Evolutionary conservation across 2,888 invertebrate species (phyloP), one percentile per base, ranked within the genome.

Genomic region (Melieria omissa): DNA sequence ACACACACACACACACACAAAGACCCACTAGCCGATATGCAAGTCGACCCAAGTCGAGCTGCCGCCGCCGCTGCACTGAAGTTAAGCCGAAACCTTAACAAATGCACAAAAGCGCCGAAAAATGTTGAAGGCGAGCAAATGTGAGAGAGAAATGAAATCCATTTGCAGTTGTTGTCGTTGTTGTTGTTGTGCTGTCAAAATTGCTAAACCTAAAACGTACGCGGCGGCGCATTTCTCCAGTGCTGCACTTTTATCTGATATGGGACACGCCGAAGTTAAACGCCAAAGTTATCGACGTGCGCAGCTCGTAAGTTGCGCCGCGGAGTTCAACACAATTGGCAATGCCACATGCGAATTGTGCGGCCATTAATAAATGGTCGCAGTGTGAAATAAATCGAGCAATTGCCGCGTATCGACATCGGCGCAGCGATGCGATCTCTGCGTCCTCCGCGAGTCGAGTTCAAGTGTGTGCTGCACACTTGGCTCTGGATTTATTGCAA

Each of bases 131-230:
- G 29, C 29, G 29, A 29, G 29, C 29, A 29, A 29, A 29, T 29
- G 2, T 3, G 29, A 29, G 29, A 29, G 29, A 29, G 29, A 29
- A 29, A 29, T 29, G 29, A 29, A 2, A 29, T 29, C 29, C 29
- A 29, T 29, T 29, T 29, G 29, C 29, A 29, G 29, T 29, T 3
- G 29, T 29, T 29, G 29, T 29, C 3, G 29, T 29, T 29, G 29
- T 29, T 16, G 2, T 16, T 29, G 29, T 29, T 29, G 29, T 52
- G 49, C 60, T 67, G 67, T 67, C 60, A 67, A 67, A 67, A 60
- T 49, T 67, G 67, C 52, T 49, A 47, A 67, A 67, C 44, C 47
- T 67, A 67, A 67, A 67, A 67, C 61, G 60, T 67, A 29, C 29
- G 29, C 29, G 29, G 29, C 29, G 29, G 29, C 29, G 29, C 29